phyloP scores from a whole-genome alignment of 2,797 vertebrate genomes.

The Neosilurus mollespiculum region DNA sequence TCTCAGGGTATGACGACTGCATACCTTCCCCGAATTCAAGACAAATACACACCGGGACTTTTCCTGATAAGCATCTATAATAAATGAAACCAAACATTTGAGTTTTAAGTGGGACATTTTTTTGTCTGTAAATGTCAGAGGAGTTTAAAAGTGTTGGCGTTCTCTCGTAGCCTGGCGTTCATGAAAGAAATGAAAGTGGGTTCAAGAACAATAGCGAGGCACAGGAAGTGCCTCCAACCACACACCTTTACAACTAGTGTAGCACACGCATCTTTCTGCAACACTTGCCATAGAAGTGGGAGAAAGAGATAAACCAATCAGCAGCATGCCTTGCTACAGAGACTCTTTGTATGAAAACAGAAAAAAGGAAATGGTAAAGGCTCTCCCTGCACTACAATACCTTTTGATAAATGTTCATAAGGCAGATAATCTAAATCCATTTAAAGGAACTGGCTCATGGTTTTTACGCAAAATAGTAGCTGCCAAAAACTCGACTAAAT shows the following conservation, averaged over 20 bases:
- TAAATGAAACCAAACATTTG: slow-evolving; percentile 1
- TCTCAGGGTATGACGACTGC: background rate
- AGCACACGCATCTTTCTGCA: slow-evolving; percentile 55
- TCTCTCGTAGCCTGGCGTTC: slow-evolving; percentile 1
- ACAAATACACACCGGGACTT: slow-evolving; percentile 15
- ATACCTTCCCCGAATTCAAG: slow-evolving; percentile 2
- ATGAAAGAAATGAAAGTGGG: slow-evolving; percentile 45
- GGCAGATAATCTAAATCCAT: background rate
- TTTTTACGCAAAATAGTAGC: background rate
- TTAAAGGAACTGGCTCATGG: too few species aligned
- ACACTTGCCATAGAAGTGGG: slow-evolving; percentile 60
- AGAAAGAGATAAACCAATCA: slow-evolving; percentile 57
- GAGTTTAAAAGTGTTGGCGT: background rate
- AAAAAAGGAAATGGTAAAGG: slow-evolving; percentile 37
- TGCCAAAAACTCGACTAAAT: too few species aligned
- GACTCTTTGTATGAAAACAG: slow-evolving; percentile 23
- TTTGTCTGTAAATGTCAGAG: background rate
- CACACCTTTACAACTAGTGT: slow-evolving; percentile 60
- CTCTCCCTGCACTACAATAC: slow-evolving; percentile 23
- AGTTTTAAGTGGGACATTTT: slow-evolving; percentile 1
- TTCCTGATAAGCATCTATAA: slow-evolving; percentile 22
- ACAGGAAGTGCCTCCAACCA: slow-evolving; percentile 74
- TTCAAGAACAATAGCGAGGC: slow-evolving; percentile 55
- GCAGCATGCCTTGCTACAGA: slow-evolving; percentile 59
- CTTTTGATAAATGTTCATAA: background rate